Conservation (phyloP, 2,797 vertebrate species). For the Pampus argenteus region DNA sequence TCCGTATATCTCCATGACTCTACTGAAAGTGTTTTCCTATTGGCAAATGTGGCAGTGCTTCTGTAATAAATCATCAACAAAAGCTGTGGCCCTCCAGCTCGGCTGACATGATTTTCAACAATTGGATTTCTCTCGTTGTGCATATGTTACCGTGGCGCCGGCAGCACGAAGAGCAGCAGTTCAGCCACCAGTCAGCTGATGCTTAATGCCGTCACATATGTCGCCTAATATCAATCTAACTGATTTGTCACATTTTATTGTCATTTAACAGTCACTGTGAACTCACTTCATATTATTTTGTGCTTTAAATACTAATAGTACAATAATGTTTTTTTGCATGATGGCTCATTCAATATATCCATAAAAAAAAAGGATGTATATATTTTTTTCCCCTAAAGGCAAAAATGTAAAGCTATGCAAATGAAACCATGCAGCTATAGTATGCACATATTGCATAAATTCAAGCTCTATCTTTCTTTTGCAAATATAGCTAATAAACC, state of each 20-base stretch:
- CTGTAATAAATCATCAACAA: slow-evolving; percentile 81
- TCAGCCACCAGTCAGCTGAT: slow-evolving; percentile 16
- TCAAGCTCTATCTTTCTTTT: slow-evolving; percentile 39
- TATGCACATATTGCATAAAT: slow-evolving; percentile 31
- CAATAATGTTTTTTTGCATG: slow-evolving; percentile 6
- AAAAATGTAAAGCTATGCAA: slow-evolving; percentile 51
- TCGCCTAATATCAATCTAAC: neutral
- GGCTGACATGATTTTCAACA: slow-evolving; percentile 72
- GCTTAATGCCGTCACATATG: neutral
- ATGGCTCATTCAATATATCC: slow-evolving; percentile 24
- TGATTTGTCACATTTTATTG: neutral
- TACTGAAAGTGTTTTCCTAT: slow-evolving; percentile 80
- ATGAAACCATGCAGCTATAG: slow-evolving; percentile 48
- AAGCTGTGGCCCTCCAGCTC: slow-evolving; percentile 65
- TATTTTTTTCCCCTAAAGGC: slow-evolving; percentile 12
- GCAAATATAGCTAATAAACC: slow-evolving; percentile 56
- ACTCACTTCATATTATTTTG: slow-evolving; percentile 3
- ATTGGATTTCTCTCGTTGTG: slow-evolving; percentile 70
- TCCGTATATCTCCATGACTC: slow-evolving; percentile 73
- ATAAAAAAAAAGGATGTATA: slow-evolving; percentile 42
- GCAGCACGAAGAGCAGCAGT: slow-evolving; percentile 25
- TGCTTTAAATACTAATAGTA: slow-evolving; percentile 1
- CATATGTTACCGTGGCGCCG: slow-evolving; percentile 59
- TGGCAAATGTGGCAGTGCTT: slow-evolving; percentile 78
- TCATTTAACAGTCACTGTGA: neutral